Conservation (phyloP, 2,113 vertebrate species). For the Axis porcinus region DNA sequence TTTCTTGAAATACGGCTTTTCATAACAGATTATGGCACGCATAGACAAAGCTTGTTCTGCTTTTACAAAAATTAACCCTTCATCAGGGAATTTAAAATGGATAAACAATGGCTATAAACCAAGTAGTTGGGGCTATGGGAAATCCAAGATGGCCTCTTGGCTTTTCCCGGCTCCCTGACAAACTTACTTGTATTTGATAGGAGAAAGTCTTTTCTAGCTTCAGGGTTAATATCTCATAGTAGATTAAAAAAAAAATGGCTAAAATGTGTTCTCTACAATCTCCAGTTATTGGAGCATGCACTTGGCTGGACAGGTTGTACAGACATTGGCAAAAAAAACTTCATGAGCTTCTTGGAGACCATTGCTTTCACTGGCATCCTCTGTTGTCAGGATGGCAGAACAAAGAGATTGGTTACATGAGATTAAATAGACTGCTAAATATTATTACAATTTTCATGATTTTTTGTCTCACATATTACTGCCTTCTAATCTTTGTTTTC, state of each 20-base stretch:
- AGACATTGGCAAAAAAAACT: not conserved
- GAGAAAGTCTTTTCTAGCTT: not conserved
- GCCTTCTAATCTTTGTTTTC: not conserved
- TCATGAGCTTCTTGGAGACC: not conserved
- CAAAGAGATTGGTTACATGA: not conserved
- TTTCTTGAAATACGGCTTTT: not conserved
- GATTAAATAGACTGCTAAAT: not conserved
- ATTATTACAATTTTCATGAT: not conserved
- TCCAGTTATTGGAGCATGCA: not conserved
- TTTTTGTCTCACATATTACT: not conserved
- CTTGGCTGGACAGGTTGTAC: not conserved
- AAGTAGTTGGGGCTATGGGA: not conserved
- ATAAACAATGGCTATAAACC: not conserved
- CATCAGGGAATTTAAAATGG: not conserved
- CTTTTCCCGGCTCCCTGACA: not conserved
- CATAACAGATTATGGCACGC: not conserved
- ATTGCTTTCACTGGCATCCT: not conserved
- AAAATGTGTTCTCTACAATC: not conserved
- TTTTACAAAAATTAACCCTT: not conserved
- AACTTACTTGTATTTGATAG: not conserved
- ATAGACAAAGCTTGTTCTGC: not conserved
- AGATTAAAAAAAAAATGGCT: not conserved
- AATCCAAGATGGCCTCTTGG: fast-evolving
- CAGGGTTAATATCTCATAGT: not conserved
- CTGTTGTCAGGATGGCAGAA: not conserved